These are phyloP conservation scores for Malurus melanocephalus DNA, from an alignment of 2,113 vertebrate species.

Conservation along the genomic window DNA sequence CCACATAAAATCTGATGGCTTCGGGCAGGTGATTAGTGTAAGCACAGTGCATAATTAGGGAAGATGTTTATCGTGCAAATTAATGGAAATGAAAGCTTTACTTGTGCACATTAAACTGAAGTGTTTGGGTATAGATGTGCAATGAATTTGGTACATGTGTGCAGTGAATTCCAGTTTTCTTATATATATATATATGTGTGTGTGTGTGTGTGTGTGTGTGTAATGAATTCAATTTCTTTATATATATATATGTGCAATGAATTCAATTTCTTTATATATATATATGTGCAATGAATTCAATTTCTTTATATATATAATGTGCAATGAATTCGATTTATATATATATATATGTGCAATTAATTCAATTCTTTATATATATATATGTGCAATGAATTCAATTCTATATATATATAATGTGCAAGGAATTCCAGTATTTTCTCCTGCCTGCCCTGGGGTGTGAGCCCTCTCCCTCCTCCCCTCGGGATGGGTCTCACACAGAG, in stretches of 20 bases:
- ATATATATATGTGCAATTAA: no score
- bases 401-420: no score
- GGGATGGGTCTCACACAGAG: background rate
- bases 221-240: background rate
- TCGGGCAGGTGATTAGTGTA: slow-evolving; percentile 26
- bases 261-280: background rate
- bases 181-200: no score
- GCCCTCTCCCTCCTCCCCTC: no score
- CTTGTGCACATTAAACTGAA: background rate
- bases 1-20: background rate
- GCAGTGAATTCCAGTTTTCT: background rate
- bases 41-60: background rate
- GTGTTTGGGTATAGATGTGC: background rate
- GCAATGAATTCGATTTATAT: no score
- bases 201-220: background rate
- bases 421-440: no score
- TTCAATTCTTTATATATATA: no score
- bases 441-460: no score
- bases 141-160: background rate
- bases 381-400: no score
- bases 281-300: no score
- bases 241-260: background rate
- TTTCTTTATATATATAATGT: no score
- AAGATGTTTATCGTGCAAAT: slow-evolving; percentile 7
- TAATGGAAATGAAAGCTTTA: background rate